phyloP scores from a whole-genome alignment of 2,113 vertebrate species.

The Cromileptes altivelis region DNA sequence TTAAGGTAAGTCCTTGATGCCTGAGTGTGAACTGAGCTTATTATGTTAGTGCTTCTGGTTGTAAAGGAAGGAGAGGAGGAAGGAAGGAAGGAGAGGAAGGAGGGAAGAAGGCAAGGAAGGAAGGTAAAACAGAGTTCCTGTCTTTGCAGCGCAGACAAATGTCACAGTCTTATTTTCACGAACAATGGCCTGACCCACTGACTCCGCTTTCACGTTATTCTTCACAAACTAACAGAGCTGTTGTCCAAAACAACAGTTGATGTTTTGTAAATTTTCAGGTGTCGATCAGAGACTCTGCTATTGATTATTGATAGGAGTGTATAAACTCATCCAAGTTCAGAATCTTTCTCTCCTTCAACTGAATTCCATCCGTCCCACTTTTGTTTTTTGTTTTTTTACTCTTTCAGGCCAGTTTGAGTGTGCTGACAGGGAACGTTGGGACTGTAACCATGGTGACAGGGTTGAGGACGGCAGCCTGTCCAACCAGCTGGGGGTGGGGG shows the following conservation, averaged over 20 bases:
- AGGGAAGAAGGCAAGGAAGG: constrained; percentile 12
- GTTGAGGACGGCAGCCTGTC: constrained; percentile 94
- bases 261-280: background rate
- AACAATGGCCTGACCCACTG: constrained; percentile 56
- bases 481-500: constrained; percentile 91
- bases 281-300: constrained; percentile 40
- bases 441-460: constrained; percentile 98
- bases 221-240: constrained; percentile 46
- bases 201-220: constrained; percentile 41
- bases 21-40: constrained; percentile 79
- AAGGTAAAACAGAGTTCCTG: constrained; percentile 53
- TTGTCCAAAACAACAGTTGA: constrained; percentile 18
- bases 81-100: constrained; percentile 10
- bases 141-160: constrained; percentile 50
- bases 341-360: constrained; percentile 5
- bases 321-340: constrained; percentile 22
- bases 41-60: constrained; percentile 77
- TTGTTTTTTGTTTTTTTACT: background rate
- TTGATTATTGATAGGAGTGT: constrained; percentile 40
- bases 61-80: constrained; percentile 33
- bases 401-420: constrained; percentile 93
- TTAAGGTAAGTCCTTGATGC: constrained; percentile 72
- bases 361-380: background rate
- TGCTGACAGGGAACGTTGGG: constrained; percentile 95
- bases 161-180: constrained; percentile 65